Evolutionary conservation across 2,888 invertebrate species (phyloP).

Genomic region (Cephus runcator): DNA sequence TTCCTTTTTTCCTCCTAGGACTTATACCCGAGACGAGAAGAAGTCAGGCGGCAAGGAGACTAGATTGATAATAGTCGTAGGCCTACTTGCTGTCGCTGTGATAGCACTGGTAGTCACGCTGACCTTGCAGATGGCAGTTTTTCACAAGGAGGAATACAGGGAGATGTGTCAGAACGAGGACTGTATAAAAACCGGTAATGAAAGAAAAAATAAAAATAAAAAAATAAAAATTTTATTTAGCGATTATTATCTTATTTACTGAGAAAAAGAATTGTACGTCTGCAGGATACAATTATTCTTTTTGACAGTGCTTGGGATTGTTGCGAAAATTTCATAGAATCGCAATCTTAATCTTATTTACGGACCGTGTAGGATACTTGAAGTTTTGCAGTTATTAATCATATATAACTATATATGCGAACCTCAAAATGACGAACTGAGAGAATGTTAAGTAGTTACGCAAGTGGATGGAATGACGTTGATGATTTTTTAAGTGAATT

Average conservation of each 20-base stretch:
- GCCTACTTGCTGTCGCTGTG: slow-evolving; percentile 55
- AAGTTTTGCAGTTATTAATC: too few species aligned
- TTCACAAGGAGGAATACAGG: slow-evolving; percentile 52
- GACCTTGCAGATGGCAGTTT: slow-evolving; percentile 54
- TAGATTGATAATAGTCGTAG: slow-evolving; percentile 55
- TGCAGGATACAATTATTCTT: not conserved
- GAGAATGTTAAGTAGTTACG: not conserved
- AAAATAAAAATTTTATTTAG: not conserved
- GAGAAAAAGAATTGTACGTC: too few species aligned
- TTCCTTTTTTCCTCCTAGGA: not conserved
- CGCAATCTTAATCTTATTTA: not conserved
- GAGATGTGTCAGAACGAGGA: slow-evolving; percentile 71
- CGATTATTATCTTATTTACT: too few species aligned
- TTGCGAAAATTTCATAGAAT: not conserved
- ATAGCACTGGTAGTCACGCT: slow-evolving; percentile 56
- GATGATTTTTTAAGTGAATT: not conserved
- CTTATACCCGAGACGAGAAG: slow-evolving; percentile 43
- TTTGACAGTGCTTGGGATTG: not conserved
- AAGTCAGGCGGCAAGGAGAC: slow-evolving; percentile 51
- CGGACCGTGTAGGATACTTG: not conserved
- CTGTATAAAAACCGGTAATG: slow-evolving; percentile 73
- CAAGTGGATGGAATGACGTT: not conserved
- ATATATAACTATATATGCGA: not conserved
- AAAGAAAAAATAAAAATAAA: not conserved
- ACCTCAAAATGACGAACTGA: not conserved